Base-by-base conservation (phyloP, 1,140 invertebrate genomes). In the Drosophila nebulosa region DNA sequence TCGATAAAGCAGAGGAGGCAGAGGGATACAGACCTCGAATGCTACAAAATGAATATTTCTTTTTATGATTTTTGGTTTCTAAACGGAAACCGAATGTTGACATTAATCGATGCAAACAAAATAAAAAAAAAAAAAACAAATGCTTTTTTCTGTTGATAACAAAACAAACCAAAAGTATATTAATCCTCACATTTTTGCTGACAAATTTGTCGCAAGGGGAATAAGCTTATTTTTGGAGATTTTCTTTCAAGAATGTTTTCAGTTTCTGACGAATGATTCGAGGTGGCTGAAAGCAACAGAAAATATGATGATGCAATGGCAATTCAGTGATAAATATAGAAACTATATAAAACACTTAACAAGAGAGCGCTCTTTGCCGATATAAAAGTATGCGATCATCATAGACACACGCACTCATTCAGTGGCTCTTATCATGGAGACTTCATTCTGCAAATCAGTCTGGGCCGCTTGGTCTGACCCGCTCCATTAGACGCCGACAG, bases 321-420 rank as follows among this genome's bases (percentile, higher is more conserved):
- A 72, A 77, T 56, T 30, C 14, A 55, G n/a, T 73, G 64, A 73
- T 77, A 77, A 77, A 77, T 69, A 73, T 73, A 76, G 73, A 75
- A 72, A 53, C 4, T 32, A 62, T 30, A 50, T 21, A 16, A 21
- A 10, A 10, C 39, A 46, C 39, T 46, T 21, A 46, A 42, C n/a
- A 6, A 42, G 39, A 46, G 39, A 46, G 39, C 16, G 39, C 16
- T 46, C 39, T 46, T 9, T 46, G 1, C 3, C 7, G 7, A 46
- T 46, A 46, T 46, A 21, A 21, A 46, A 18, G 39, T 46, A 46
- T 46, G 39, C 16, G 39, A 46, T 46, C 39, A 46, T 46, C 39
- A 21, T n/a, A 36, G 4, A 36, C 35, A 36, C 35, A 36, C 7
- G 1, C 7, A 10, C n/a, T 3, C 16, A 46, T 2, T 9, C 6